These are phyloP conservation scores for Selene dorsalis DNA, from an alignment of 2,797 vertebrate species.

Conservation along the genomic window DNA sequence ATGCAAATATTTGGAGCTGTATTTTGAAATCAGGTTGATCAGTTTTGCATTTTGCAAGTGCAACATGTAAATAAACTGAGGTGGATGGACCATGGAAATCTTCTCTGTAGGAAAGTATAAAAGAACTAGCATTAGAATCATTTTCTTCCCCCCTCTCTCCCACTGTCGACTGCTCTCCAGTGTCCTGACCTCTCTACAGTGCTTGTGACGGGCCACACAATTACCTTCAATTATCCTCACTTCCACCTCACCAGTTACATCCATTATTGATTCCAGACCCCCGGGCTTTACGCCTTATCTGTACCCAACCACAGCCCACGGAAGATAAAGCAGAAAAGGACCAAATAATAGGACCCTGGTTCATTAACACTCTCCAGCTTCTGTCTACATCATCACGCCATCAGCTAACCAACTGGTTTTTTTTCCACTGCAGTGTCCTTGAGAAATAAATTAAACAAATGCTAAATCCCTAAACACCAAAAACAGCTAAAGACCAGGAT, in stretches of 20 bases:
- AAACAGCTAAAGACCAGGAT: not conserved
- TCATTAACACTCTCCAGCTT: conserved; percentile 57
- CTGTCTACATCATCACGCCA: conserved; percentile 43
- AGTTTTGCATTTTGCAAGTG: conserved; percentile 8
- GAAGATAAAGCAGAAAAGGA: conserved; percentile 47
- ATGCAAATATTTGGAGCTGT: not conserved
- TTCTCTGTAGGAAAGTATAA: not conserved
- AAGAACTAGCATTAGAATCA: not conserved
- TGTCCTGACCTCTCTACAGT: conserved; percentile 65
- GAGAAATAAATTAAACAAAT: conserved; percentile 41
- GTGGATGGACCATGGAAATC: not conserved
- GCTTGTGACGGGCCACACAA: conserved; percentile 73
- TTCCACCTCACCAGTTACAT: conserved; percentile 84
- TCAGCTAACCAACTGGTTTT: conserved; percentile 17
- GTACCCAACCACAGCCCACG: conserved; percentile 54
- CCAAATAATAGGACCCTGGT: conserved; percentile 60
- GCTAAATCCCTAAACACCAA: not conserved
- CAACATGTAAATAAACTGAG: not conserved
- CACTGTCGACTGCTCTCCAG: conserved; percentile 39
- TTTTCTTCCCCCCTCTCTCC: conserved; percentile 29
- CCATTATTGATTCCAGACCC: conserved; percentile 81
- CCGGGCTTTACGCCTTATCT: conserved; percentile 74
- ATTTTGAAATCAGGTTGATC: not conserved
- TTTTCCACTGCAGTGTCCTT: conserved; percentile 45
- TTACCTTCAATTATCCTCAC: conserved; percentile 85